Evolutionary conservation across 1,140 invertebrate species (phyloP), one percentile per base, ranked within the genome.

Genomic region (Trichogramma pretiosum): DNA sequence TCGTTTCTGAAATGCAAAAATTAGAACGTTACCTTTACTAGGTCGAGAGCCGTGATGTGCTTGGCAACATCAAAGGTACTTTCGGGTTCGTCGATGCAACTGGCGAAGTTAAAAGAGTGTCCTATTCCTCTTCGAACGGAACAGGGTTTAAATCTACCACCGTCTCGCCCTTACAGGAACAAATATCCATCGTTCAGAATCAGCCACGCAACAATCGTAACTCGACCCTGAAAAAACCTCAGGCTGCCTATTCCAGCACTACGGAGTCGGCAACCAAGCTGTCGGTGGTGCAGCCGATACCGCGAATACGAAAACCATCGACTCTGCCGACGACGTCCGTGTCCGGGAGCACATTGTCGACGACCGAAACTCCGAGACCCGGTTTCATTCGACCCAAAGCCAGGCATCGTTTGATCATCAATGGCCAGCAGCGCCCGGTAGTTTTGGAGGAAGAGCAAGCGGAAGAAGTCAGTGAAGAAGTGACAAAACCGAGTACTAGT

Each of bases 1-100:
- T n/a, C n/a, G n/a, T n/a, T n/a, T n/a, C n/a, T 38, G 36, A 14
- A 11, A 18, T 22, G n/a, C 35, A 36, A 50, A 55, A 56, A 52
- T 53, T 18, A 46, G 47, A 46, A 49, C 38, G 43, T 41, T 41
- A 54, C 52, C 40, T 55, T 68, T 60, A 49, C 48, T 55, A 72
- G 69, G 84, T 89, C 46, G 87, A 90, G 68, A 89, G 84, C 54
- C 72, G 86, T 46, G 84, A 86, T 61, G 80, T 84, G 19, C 68
- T 82, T 50, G 88, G 88, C 17, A 84, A 87, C 60, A 84, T 90
- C 30, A 87, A 87, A 62, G 88, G 88, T 36, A 88, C 86, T 24
- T 91, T 89, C 66, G 88, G 88, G 43, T 91, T 86, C 67, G 75
- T 89, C 26, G 87, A 90, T 60, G 78, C 82, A 30, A 76, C 80